A percentile compares a stretch with the other conserved stretches of the same genome.
These are phyloP conservation scores for Agapornis roseicollis DNA, from an alignment of 2,113 vertebrate species.

Conservation along the genomic window DNA sequence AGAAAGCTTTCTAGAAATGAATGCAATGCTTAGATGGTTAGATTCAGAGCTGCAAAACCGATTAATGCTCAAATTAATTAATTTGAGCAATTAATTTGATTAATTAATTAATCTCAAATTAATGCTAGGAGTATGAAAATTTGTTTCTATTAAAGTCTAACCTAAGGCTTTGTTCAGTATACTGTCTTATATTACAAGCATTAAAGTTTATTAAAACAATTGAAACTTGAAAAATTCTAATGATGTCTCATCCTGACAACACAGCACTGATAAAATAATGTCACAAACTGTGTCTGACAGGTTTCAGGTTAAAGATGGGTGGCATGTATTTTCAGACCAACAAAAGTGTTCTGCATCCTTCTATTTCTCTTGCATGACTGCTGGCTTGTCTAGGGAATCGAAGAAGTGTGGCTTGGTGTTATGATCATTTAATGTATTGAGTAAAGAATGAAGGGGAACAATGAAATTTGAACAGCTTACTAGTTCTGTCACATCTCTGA, in stretches of 20 bases:
- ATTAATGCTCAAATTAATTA: no score
- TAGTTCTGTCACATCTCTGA: neutral
- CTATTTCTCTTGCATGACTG: neutral
- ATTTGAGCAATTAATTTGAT: no score
- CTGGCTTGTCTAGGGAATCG: neutral
- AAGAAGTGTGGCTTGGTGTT: neutral
- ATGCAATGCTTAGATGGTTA: neutral
- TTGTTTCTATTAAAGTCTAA: neutral
- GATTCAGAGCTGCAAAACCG: neutral
- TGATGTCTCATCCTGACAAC: slow-evolving; percentile 12
- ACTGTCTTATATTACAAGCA: neutral
- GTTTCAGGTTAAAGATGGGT: slow-evolving; percentile 20
- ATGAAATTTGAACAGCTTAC: neutral
- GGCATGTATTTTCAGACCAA: neutral
- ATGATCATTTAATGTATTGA: neutral
- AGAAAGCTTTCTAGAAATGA: neutral
- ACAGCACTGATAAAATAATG: slow-evolving; percentile 6
- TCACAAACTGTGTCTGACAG: neutral
- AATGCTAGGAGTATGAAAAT: neutral
- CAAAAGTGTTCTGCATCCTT: neutral
- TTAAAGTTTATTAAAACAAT: slow-evolving; percentile 8
- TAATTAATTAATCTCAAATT: no score
- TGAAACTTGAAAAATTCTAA: neutral
- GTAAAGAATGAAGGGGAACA: neutral
- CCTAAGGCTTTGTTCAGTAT: neutral